phyloP scores from a whole-genome alignment of 1,140 invertebrate genomes.

The Orussus abietinus region DNA sequence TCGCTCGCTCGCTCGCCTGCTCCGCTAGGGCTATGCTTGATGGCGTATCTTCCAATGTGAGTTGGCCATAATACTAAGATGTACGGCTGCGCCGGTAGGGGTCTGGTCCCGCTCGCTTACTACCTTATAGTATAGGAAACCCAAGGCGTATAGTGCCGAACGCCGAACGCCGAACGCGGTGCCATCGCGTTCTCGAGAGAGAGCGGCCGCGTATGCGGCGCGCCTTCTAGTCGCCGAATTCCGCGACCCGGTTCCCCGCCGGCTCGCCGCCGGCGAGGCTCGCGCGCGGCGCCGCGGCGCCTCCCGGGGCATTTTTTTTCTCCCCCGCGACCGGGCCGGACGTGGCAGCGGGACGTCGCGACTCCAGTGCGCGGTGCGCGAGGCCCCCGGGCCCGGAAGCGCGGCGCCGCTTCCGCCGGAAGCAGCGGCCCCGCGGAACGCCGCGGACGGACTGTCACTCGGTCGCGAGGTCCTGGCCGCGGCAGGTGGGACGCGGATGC shows the following conservation, averaged over 20 bases:
- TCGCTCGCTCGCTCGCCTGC: conserved; percentile 48
- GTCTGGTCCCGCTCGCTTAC: conserved; percentile 44
- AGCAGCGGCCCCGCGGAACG: too few species aligned
- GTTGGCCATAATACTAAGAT: conserved; percentile 70
- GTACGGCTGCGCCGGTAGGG: conserved; percentile 68
- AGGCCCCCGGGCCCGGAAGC: not conserved
- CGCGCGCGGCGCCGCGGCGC: conserved; percentile 2
- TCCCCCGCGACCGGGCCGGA: not conserved
- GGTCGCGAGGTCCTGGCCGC: too few species aligned
- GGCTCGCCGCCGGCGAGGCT: conserved; percentile 1
- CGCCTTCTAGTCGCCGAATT: conserved; percentile 4
- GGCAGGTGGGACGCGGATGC: too few species aligned
- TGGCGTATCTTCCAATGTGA: conserved; percentile 78
- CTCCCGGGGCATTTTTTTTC: conserved; percentile 20
- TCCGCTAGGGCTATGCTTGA: conserved; percentile 68
- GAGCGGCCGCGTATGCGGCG: too few species aligned
- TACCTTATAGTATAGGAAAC: conserved; percentile 53
- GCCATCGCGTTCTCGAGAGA: conserved; percentile 38
- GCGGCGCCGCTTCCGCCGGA: too few species aligned
- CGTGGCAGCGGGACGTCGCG: not conserved
- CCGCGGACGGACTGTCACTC: too few species aligned
- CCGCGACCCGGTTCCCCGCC: not conserved
- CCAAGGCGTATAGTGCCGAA: conserved; percentile 49
- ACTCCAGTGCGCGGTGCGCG: not conserved
- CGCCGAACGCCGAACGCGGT: conserved; percentile 34